Evolutionary conservation across 2,113 vertebrate genomes (phyloP), one percentile per base, ranked within the genome.

Genomic region (Menura novaehollandiae): DNA sequence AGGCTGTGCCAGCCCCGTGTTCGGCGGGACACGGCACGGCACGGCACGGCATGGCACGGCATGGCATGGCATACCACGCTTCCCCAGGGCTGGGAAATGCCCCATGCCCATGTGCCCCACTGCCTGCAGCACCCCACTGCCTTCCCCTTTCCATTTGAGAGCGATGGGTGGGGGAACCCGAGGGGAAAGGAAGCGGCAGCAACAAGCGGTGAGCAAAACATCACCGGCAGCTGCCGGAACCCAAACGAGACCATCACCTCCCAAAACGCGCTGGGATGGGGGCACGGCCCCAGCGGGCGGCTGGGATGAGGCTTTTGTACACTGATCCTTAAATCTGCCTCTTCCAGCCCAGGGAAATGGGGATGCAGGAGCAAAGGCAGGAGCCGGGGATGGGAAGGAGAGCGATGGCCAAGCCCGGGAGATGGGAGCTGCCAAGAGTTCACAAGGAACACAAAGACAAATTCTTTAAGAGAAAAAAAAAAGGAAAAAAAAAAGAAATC

Each of bases 381-480:
- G 51, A 63, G 60, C 6, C 0, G 10, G 51, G 75, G 37, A 75
- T 14, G 92, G 53, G 58, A 41, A 80, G 41, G 68, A 60, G 60
- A 69, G 73, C 4, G 1, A 39, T 1, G 7, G 58, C 58, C 9
- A 12, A 53, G 84, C 14, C 7, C 4, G 33, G 63, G 72, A 75
- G 58, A 30, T 6, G 41, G 77, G 80, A 86, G 37, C 80, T 3
- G 27, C 83, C 1, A 51, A 27, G 80, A 77, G 76, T 85, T 91
- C 75, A 37, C 71, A 68, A 15, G 80, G 79, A 96, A 91, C 91
- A 95, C 88, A 91, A 93, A 96, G 91, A 82, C 6, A 30, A 90
- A 95, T 91, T 85, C 92, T 91, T 89, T 59, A 55, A 88, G 56
- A 14, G 14, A 37, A 43, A 39, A n/a, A 15, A 9, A 12, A 52